Percentiles rank a stretch among this genome's conserved stretches.
Conservation (phyloP, 2,113 vertebrate genomes). For the Ciconia maguari region DNA sequence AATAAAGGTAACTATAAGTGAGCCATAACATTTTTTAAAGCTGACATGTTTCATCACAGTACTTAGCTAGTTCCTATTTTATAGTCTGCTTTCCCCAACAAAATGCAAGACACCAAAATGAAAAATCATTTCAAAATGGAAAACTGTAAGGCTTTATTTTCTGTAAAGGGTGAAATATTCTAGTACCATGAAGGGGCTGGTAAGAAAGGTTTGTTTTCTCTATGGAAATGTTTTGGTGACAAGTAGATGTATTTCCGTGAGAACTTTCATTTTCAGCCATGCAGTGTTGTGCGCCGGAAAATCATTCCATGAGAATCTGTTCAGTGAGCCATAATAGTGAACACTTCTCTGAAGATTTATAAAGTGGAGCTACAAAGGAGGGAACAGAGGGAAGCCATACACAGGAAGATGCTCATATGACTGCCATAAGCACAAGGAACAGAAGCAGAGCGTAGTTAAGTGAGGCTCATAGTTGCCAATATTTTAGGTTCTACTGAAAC, state of each 20-base stretch:
- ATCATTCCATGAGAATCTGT: neutral
- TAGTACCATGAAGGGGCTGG: neutral
- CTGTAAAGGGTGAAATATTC: neutral
- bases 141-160: neutral
- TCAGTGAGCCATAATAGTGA: neutral
- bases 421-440: neutral
- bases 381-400: neutral
- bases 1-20: neutral
- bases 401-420: neutral
- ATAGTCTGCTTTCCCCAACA: neutral
- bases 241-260: neutral
- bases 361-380: neutral
- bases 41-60: neutral
- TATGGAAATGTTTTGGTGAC: neutral
- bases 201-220: neutral
- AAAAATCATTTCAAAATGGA: neutral
- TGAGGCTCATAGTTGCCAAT: neutral
- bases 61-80: neutral
- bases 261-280: neutral
- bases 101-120: neutral
- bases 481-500: neutral
- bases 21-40: neutral
- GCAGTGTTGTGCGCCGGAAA: neutral
- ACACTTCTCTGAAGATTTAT: neutral
- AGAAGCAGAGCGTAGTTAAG: neutral